These are phyloP conservation scores for Panagrolaimus sp. DNA, from an alignment of 1,140 invertebrate species.

Conservation along the genomic window DNA sequence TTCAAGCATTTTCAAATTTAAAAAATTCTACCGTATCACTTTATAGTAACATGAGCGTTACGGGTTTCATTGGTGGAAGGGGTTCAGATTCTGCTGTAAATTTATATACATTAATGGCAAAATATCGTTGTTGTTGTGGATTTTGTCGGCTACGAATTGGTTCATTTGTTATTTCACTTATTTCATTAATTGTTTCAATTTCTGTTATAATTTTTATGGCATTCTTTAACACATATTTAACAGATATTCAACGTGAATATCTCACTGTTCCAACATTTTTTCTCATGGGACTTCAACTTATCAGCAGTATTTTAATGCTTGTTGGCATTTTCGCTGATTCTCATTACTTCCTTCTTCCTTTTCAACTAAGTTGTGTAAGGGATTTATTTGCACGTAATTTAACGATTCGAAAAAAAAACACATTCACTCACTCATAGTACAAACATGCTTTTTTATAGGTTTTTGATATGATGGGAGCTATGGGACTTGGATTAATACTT, in stretches of 20 bases:
- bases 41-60: slow-evolving; percentile 35
- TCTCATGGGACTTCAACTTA: slow-evolving; percentile 24
- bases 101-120: slow-evolving; percentile 31
- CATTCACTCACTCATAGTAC: background rate
- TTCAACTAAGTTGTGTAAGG: slow-evolving; percentile 34
- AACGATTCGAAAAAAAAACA: slow-evolving; percentile 8
- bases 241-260: slow-evolving; percentile 7
- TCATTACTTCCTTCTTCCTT: slow-evolving; percentile 31
- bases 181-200: slow-evolving; percentile 30
- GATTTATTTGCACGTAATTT: background rate
- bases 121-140: slow-evolving; percentile 35
- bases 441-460: slow-evolving; percentile 25
- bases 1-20: slow-evolving; percentile 20
- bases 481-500: slow-evolving; percentile 31
- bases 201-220: slow-evolving; percentile 26
- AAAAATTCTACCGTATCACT: slow-evolving; percentile 22
- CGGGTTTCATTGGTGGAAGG: slow-evolving; percentile 24
- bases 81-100: slow-evolving; percentile 24
- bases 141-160: slow-evolving; percentile 30
- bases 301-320: slow-evolving; percentile 30
- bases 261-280: slow-evolving; percentile 24
- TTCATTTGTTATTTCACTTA: slow-evolving; percentile 27
- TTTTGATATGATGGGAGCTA: slow-evolving; percentile 35
- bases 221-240: slow-evolving; percentile 17
- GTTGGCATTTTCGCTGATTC: slow-evolving; percentile 26